Conservation (phyloP, 2,113 vertebrate species). For the Tenebrosternarchus preto region DNA sequence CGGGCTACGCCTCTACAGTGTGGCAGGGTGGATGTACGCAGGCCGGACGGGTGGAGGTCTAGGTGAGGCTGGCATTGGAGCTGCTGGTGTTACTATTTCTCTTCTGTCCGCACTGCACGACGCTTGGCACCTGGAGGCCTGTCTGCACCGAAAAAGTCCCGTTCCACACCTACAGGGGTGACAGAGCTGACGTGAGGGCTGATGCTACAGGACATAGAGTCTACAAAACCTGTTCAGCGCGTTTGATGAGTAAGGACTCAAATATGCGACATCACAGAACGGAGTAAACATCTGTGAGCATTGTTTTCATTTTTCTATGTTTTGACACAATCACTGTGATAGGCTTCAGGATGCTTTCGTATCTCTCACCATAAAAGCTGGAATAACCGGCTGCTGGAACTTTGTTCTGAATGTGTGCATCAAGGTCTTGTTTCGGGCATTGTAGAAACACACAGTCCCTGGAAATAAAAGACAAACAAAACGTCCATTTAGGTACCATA, state of each 20-base stretch:
- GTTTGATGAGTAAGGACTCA: too few relatives aligned
- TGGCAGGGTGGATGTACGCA: slow-evolving; percentile 23
- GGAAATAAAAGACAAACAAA: slow-evolving; percentile 4
- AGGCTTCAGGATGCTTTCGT: too few relatives aligned
- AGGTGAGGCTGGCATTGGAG: slow-evolving; percentile 90
- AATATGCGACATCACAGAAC: too few relatives aligned
- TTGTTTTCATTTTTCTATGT: too few relatives aligned
- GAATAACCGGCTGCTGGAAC: slow-evolving; percentile 89
- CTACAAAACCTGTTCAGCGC: too few relatives aligned
- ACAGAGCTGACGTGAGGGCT: not conserved
- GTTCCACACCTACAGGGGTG: slow-evolving; percentile 87
- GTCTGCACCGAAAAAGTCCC: slow-evolving; percentile 90
- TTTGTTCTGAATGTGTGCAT: slow-evolving; percentile 90
- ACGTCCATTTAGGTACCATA: not conserved
- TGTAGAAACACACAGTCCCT: slow-evolving; percentile 94
- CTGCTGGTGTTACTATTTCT: slow-evolving; percentile 91
- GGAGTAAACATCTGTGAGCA: too few relatives aligned
- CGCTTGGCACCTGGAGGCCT: slow-evolving; percentile 89
- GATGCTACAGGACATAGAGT: not conserved
- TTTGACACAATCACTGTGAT: too few relatives aligned
- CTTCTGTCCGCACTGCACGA: slow-evolving; percentile 86
- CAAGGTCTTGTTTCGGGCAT: slow-evolving; percentile 85
- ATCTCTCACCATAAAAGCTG: slow-evolving; percentile 84
- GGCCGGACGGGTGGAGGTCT: slow-evolving; percentile 53
- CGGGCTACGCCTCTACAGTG: slow-evolving; percentile 48